These are phyloP conservation scores for Lutjanus erythropterus DNA, from an alignment of 2,113 vertebrate species.

Conservation along the genomic window DNA sequence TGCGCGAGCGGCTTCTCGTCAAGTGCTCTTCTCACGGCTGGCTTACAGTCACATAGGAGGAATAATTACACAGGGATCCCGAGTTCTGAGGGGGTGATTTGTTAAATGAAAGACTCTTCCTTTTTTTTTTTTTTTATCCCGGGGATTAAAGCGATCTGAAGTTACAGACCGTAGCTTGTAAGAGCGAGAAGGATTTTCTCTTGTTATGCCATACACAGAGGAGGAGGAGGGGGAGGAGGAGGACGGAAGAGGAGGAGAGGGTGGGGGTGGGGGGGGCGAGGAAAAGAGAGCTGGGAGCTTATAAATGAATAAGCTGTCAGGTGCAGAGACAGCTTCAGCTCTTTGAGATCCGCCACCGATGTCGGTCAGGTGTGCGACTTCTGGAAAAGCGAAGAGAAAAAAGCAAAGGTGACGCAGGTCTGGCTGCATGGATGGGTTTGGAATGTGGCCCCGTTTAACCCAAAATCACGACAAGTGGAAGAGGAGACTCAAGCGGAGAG, in stretches of 20 bases:
- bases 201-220: slow-evolving; percentile 59
- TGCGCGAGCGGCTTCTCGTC: slow-evolving; percentile 63
- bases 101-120: slow-evolving; percentile 66
- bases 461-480: slow-evolving; percentile 12
- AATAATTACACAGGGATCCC: slow-evolving; percentile 73
- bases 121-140: slow-evolving; percentile 45
- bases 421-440: slow-evolving; percentile 17
- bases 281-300: slow-evolving; percentile 34
- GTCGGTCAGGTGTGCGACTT: slow-evolving; percentile 57
- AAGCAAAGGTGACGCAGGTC: slow-evolving; percentile 26
- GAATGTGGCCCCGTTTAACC: slow-evolving; percentile 28
- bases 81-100: slow-evolving; percentile 61
- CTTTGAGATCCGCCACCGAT: slow-evolving; percentile 27
- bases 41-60: slow-evolving; percentile 62
- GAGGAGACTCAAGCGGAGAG: background rate
- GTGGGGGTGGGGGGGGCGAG: no score
- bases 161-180: slow-evolving; percentile 62
- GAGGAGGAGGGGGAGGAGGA: background rate
- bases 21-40: slow-evolving; percentile 71
- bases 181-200: slow-evolving; percentile 67
- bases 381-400: slow-evolving; percentile 4
- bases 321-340: slow-evolving; percentile 52
- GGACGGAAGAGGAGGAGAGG: background rate
- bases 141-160: slow-evolving; percentile 75
- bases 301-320: slow-evolving; percentile 71